Evolutionary conservation across 35 echinoderm and acorn worm species (phyloP).

Genomic region (Ptychodera flava): DNA sequence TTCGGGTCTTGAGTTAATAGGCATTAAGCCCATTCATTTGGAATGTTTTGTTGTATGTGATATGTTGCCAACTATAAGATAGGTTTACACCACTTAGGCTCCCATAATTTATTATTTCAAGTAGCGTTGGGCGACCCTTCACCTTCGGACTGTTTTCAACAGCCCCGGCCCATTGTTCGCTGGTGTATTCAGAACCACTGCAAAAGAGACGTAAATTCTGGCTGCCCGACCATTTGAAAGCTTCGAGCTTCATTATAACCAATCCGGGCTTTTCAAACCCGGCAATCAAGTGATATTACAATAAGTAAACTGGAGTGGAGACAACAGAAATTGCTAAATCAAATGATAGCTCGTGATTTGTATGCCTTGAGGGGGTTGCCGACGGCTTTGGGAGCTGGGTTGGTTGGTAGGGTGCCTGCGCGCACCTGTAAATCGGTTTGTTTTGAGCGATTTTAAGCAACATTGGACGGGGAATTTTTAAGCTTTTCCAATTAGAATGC

Average conservation of each 20-base stretch:
- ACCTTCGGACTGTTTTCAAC: not conserved
- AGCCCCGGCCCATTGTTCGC: not conserved
- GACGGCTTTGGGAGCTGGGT: no score
- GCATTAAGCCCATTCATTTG: not conserved
- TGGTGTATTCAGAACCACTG: not conserved
- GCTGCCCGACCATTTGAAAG: not conserved
- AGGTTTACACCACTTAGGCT: not conserved
- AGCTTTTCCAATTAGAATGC: no score
- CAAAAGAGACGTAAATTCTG: not conserved
- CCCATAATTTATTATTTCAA: not conserved
- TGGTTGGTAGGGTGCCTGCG: no score
- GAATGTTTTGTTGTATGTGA: not conserved
- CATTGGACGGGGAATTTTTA: no score
- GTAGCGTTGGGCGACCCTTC: not conserved
- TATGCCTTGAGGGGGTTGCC: not conserved
- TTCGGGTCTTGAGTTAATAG: not conserved
- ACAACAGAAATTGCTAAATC: not conserved
- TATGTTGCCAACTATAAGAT: not conserved
- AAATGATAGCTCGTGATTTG: not conserved
- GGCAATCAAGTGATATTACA: not conserved
- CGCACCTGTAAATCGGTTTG: no score
- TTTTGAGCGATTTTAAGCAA: no score
- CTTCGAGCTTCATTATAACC: not conserved
- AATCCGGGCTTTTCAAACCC: not conserved
- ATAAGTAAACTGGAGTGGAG: not conserved